Evolutionary conservation across 2,113 vertebrate species (phyloP).

Genomic region (Upupa epops): DNA sequence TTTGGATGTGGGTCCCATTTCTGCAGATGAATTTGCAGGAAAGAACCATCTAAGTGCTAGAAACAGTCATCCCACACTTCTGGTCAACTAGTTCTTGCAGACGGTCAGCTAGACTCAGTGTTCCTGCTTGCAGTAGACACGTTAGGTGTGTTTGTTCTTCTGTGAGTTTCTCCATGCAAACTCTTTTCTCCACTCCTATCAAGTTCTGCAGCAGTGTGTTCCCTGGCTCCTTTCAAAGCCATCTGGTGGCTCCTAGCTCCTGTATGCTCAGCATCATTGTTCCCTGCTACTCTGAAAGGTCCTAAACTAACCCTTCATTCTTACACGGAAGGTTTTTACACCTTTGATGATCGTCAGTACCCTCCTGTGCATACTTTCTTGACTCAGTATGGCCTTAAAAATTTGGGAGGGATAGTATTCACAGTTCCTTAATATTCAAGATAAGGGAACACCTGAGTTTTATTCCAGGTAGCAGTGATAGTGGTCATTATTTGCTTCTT

Average conservation of each 20-base stretch:
- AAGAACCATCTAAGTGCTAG: not conserved
- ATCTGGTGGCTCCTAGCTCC: not conserved
- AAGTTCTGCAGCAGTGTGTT: rapidly evolving
- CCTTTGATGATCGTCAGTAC: not conserved
- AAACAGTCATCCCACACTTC: not conserved
- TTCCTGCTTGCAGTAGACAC: not conserved
- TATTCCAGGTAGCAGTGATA: not conserved
- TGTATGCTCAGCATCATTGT: not conserved
- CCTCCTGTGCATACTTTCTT: not conserved
- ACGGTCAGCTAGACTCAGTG: not conserved
- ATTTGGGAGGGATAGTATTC: not conserved
- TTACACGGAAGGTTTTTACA: not conserved
- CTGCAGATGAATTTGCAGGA: not conserved
- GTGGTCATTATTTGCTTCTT: not conserved
- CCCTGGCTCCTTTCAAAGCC: not conserved
- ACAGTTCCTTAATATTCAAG: not conserved
- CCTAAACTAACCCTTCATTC: not conserved
- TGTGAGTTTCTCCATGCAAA: not conserved
- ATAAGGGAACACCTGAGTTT: not conserved
- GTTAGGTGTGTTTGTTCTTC: rapidly evolving
- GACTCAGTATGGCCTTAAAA: not conserved
- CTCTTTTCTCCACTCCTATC: not conserved
- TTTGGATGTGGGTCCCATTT: not conserved
- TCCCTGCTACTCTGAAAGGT: not conserved
- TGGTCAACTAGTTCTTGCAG: not conserved